Conservation (phyloP, 2,888 invertebrate species). For the Cataglyphis rosenhaueri region DNA sequence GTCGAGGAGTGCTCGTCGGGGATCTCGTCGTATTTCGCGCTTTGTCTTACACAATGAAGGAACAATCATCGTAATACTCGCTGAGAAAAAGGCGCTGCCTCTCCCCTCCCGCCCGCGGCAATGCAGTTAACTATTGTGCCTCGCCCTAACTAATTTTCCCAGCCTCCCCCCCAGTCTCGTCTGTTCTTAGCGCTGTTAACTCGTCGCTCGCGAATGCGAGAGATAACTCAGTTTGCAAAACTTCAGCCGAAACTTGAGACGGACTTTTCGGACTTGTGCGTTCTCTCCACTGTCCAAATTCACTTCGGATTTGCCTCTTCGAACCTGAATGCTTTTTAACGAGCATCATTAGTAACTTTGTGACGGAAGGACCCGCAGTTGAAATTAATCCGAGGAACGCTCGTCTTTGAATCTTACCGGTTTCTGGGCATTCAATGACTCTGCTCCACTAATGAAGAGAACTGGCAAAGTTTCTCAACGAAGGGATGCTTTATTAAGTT, state of each 20-base stretch:
- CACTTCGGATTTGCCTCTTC: conserved; percentile 10
- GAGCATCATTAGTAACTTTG: conserved; percentile 50
- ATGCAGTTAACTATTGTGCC: conserved; percentile 31
- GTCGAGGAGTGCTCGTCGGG: neutral
- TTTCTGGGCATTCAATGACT: neutral
- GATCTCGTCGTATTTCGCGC: neutral
- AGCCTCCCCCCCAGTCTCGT: neutral
- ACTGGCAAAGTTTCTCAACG: neutral
- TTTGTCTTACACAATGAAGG: conserved; percentile 7
- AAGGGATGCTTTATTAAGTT: conserved; percentile 12
- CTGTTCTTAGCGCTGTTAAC: conserved; percentile 1
- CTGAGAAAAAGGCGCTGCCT: neutral
- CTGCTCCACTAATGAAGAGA: conserved; percentile 1
- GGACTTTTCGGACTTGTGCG: conserved; percentile 30
- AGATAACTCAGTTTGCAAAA: conserved; percentile 17
- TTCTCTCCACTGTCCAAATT: conserved; percentile 8
- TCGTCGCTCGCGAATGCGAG: neutral
- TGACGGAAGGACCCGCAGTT: conserved; percentile 23
- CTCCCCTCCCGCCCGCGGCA: neutral
- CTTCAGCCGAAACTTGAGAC: neutral
- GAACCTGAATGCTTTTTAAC: conserved; percentile 50
- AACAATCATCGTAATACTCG: conserved; percentile 24
- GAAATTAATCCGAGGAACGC: conserved; percentile 33
- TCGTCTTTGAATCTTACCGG: conserved; percentile 2
- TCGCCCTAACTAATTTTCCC: conserved; percentile 22